Evolutionary conservation across 2,888 invertebrate genomes (phyloP).

Genomic region (Athrips mouffetella): DNA sequence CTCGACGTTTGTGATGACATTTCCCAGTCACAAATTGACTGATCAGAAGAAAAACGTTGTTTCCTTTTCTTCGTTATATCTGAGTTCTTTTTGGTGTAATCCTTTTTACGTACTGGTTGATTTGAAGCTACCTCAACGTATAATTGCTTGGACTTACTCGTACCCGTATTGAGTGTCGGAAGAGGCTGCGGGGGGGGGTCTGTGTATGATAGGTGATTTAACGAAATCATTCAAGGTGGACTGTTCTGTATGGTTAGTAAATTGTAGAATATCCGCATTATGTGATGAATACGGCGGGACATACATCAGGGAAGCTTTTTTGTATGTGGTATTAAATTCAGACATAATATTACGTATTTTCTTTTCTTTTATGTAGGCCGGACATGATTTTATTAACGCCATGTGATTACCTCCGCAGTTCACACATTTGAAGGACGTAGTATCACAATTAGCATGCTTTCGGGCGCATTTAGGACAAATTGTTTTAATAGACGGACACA

Average conservation of each 20-base stretch:
- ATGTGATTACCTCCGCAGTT: conserved; percentile 25
- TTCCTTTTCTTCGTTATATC: neutral
- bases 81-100: too few species aligned
- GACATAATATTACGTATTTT: conserved; percentile 23
- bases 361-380: conserved; percentile 23
- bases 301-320: conserved; percentile 18
- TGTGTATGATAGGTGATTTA: too few species aligned
- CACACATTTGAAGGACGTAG: conserved; percentile 15
- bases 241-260: too few species aligned
- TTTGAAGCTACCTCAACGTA: neutral
- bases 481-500: conserved; percentile 16
- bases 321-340: conserved; percentile 24
- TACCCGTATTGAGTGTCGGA: too few species aligned
- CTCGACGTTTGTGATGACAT: neutral
- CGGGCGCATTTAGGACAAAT: conserved; percentile 22
- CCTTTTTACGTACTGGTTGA: too few species aligned
- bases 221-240: too few species aligned
- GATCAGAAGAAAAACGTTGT: neutral
- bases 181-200: too few species aligned
- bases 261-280: neutral
- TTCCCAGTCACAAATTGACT: neutral
- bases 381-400: conserved; percentile 20
- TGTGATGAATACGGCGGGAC: neutral
- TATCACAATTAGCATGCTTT: conserved; percentile 12
- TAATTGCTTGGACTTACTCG: too few species aligned